Evolutionary conservation across 2,797 vertebrate genomes (phyloP).

Genomic region (Rhinogobio ventralis): DNA sequence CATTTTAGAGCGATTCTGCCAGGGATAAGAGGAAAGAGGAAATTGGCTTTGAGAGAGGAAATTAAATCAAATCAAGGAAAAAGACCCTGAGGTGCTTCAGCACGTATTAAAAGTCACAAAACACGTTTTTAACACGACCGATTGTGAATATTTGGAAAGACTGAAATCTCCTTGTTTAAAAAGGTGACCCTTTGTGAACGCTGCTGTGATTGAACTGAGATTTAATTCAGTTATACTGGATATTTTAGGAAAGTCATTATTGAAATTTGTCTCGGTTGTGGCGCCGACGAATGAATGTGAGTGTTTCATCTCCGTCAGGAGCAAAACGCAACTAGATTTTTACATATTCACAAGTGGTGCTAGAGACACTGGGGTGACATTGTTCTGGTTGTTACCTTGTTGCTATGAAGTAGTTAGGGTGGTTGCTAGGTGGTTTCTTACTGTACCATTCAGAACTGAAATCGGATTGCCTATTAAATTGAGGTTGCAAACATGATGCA

Average conservation of each 20-base stretch:
- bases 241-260: constrained; percentile 36
- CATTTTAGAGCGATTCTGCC: constrained; percentile 40
- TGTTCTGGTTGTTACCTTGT: not conserved
- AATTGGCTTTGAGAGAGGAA: constrained; percentile 58
- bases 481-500: not conserved
- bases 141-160: constrained; percentile 38
- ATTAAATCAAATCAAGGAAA: constrained; percentile 55
- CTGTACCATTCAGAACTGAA: not conserved
- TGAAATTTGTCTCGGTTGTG: constrained; percentile 10
- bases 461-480: not conserved
- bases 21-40: constrained; percentile 41
- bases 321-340: not conserved
- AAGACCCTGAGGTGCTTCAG: constrained; percentile 47
- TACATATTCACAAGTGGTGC: not conserved
- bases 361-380: not conserved
- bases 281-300: not conserved
- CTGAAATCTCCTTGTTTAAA: constrained; percentile 12
- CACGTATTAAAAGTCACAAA: constrained; percentile 40
- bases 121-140: constrained; percentile 32
- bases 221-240: constrained; percentile 21
- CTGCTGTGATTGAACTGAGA: constrained; percentile 25
- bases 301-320: not conserved
- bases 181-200: constrained; percentile 9
- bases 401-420: not conserved
- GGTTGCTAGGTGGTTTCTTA: not conserved